A percentile compares a stretch with the other conserved stretches of the same genome.
Conservation (phyloP, 2,888 invertebrate species). For the Myopa testacea region DNA sequence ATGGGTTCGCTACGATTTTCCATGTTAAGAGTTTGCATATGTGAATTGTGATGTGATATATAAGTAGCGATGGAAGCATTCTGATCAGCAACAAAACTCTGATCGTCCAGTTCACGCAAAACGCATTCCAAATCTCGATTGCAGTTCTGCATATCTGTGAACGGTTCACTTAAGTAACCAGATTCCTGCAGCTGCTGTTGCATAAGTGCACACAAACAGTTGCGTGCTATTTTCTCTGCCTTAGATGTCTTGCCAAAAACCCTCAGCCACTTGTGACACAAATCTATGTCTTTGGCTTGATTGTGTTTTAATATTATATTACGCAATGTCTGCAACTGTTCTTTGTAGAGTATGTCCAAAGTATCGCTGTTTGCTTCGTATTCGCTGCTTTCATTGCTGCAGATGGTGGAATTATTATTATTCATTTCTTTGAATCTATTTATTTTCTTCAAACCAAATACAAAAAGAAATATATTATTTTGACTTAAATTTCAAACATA, state of each 20-base stretch:
- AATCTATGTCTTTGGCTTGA: constrained; percentile 50
- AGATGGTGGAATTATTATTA: constrained; percentile 28
- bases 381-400: constrained; percentile 47
- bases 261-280: constrained; percentile 59
- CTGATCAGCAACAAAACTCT: constrained; percentile 29
- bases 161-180: constrained; percentile 51
- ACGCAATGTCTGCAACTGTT: constrained; percentile 52
- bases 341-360: constrained; percentile 54
- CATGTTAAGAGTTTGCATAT: neutral
- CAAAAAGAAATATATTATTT: neutral
- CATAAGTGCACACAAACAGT: constrained; percentile 58
- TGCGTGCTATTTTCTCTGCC: constrained; percentile 58
- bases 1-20: constrained; percentile 2
- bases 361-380: constrained; percentile 49
- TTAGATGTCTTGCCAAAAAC: constrained; percentile 53
- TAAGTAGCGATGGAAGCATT: constrained; percentile 20
- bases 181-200: constrained; percentile 56
- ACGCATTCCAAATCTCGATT: constrained; percentile 51
- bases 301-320: constrained; percentile 50
- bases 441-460: neutral
- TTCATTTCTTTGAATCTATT: constrained; percentile 27
- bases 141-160: constrained; percentile 51
- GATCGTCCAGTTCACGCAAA: constrained; percentile 48
- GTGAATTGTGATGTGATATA: constrained; percentile 20
- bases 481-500: constrained; percentile 18